Evolutionary conservation across 1,140 invertebrate species (phyloP).

Genomic region (Bombyx mori): DNA sequence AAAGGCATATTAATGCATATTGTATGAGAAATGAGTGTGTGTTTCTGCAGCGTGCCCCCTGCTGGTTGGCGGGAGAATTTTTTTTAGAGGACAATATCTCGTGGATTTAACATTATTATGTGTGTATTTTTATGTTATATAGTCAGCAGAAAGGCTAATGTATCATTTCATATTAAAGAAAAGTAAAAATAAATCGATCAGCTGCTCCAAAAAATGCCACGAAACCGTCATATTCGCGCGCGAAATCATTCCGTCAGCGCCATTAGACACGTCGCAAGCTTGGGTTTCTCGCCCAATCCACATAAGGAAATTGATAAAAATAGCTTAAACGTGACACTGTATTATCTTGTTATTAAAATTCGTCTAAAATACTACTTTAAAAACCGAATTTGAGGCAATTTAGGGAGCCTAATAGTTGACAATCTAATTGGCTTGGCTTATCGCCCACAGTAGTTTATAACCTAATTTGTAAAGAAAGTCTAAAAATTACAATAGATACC

Average conservation of each 20-base stretch:
- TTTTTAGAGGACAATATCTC: slow-evolving; percentile 42
- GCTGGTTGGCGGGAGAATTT: slow-evolving; percentile 61
- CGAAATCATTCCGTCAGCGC: slow-evolving; percentile 68
- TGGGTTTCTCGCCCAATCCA: slow-evolving; percentile 58
- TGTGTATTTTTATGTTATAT: slow-evolving; percentile 25
- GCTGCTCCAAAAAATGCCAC: slow-evolving; percentile 65
- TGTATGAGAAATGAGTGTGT: slow-evolving; percentile 22
- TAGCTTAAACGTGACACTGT: slow-evolving; percentile 40
- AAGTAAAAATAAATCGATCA: slow-evolving; percentile 38
- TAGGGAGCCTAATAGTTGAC: slow-evolving; percentile 34
- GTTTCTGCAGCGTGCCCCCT: slow-evolving; percentile 57
- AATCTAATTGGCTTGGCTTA: slow-evolving; percentile 54
- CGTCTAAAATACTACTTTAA: slow-evolving; percentile 24
- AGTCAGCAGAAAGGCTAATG: slow-evolving; percentile 29
- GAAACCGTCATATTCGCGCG: slow-evolving; percentile 70
- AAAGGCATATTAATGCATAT: slow-evolving; percentile 20
- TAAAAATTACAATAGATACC: slow-evolving; percentile 18
- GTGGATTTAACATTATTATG: slow-evolving; percentile 16
- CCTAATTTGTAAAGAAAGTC: slow-evolving; percentile 47
- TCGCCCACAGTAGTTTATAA: slow-evolving; percentile 55
- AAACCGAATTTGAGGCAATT: slow-evolving; percentile 22
- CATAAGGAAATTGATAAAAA: slow-evolving; percentile 68
- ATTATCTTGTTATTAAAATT: slow-evolving; percentile 24
- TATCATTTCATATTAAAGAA: slow-evolving; percentile 29
- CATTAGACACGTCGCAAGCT: slow-evolving; percentile 71